Conservation (phyloP, 1,140 invertebrate species). For the Anastrepha ludens region DNA sequence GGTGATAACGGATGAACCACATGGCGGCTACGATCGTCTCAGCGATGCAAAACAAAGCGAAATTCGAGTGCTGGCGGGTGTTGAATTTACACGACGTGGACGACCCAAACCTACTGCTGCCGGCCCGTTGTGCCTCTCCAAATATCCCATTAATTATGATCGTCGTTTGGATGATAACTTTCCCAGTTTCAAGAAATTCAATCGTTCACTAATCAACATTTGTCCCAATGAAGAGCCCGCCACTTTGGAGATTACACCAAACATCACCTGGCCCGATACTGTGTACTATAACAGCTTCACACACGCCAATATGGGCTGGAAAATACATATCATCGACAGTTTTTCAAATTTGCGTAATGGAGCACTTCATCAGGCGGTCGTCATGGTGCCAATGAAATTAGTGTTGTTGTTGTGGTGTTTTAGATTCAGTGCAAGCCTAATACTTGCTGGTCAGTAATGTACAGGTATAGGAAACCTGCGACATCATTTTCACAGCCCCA, state of each 20-base stretch:
- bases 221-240: slow-evolving; percentile 84
- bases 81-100: slow-evolving; percentile 87
- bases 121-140: slow-evolving; percentile 85
- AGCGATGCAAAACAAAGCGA: slow-evolving; percentile 82
- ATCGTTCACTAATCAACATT: slow-evolving; percentile 81
- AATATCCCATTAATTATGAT: slow-evolving; percentile 80
- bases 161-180: slow-evolving; percentile 86
- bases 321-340: slow-evolving; percentile 88
- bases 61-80: slow-evolving; percentile 88
- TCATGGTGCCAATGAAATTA: neutral
- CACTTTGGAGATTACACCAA: slow-evolving; percentile 87
- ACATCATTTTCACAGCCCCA: too few species aligned
- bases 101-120: slow-evolving; percentile 86
- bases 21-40: slow-evolving; percentile 86
- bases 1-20: slow-evolving; percentile 91
- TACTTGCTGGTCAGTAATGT: neutral
- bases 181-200: slow-evolving; percentile 87
- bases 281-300: slow-evolving; percentile 97
- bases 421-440: neutral
- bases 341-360: slow-evolving; percentile 72
- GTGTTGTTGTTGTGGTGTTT: neutral
- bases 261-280: slow-evolving; percentile 91
- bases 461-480: neutral
- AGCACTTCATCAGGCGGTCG: neutral
- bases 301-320: slow-evolving; percentile 93